Conservation (phyloP, 2,113 vertebrate species). For the Spermophilus dauricus region DNA sequence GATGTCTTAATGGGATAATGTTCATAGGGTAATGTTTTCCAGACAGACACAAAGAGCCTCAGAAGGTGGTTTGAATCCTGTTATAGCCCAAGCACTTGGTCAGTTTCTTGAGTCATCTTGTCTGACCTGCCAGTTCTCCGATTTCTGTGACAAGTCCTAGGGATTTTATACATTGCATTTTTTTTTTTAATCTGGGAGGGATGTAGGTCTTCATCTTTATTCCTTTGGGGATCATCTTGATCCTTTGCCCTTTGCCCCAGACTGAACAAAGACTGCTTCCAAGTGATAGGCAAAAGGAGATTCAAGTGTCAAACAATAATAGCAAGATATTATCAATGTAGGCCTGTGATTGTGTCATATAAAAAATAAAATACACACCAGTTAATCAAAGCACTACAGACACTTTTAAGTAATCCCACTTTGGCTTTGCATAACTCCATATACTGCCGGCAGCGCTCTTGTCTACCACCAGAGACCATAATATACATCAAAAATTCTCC, state of each 20-base stretch:
- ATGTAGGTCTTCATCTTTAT: slow-evolving; percentile 17
- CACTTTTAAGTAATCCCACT: slow-evolving; percentile 90
- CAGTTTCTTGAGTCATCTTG: neutral
- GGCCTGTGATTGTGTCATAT: slow-evolving; percentile 89
- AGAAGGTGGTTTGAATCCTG: neutral
- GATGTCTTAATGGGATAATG: neutral
- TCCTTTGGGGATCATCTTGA: slow-evolving; percentile 54
- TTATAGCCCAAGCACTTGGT: neutral
- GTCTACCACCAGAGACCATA: slow-evolving; percentile 90
- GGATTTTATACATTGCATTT: neutral
- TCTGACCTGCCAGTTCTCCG: neutral
- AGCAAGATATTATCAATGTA: slow-evolving; percentile 86
- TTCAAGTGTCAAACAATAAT: slow-evolving; percentile 82
- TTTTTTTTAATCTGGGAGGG: neutral
- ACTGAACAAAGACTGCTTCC: slow-evolving; percentile 69
- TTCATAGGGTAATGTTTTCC: neutral
- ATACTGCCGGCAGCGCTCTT: slow-evolving; percentile 87
- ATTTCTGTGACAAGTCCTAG: neutral
- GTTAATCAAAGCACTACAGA: slow-evolving; percentile 91
- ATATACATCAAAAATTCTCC: slow-evolving; percentile 92
- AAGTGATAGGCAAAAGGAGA: slow-evolving; percentile 76
- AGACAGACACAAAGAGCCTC: neutral
- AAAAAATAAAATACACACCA: slow-evolving; percentile 90
- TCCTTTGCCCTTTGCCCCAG: slow-evolving; percentile 55
- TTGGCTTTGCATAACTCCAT: slow-evolving; percentile 89